phyloP scores from a whole-genome alignment of 2,797 vertebrate species.

The Rhinoraja longicauda region DNA sequence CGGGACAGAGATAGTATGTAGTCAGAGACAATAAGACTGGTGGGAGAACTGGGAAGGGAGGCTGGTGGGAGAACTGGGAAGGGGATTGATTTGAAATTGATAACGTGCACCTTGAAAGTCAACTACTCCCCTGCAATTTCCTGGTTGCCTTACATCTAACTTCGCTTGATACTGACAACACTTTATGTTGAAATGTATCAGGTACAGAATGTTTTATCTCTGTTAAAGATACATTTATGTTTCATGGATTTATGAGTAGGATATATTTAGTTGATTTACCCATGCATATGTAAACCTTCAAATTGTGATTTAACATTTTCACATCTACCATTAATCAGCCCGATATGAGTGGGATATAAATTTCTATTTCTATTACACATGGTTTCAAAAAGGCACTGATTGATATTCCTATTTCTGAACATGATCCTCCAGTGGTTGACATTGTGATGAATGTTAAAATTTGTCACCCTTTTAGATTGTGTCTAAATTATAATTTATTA shows the following conservation, averaged over 20 bases:
- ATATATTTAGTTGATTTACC: slow-evolving; percentile 1
- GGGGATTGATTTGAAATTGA: not conserved
- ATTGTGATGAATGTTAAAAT: slow-evolving; percentile 5
- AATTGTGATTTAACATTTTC: slow-evolving; percentile 19
- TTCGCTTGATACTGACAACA: not conserved
- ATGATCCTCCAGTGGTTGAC: not conserved
- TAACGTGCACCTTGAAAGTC: not conserved
- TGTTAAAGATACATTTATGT: slow-evolving; percentile 8
- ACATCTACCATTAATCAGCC: not conserved
- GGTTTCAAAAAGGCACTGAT: slow-evolving; percentile 4
- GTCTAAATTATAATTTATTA: not conserved
- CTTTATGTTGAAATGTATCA: not conserved
- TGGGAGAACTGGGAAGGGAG: no score
- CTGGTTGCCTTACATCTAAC: not conserved
- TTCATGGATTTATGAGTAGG: not conserved
- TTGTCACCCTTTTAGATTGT: not conserved
- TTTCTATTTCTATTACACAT: slow-evolving; percentile 5
- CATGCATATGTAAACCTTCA: not conserved
- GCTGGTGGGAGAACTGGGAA: no score
- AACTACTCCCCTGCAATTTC: not conserved
- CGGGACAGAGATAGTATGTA: no score
- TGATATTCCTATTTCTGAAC: not conserved
- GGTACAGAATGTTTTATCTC: not conserved
- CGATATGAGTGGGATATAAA: not conserved
- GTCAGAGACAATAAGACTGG: no score